These are phyloP conservation scores for Macquaria australasica DNA, from an alignment of 2,113 vertebrate species.

Conservation along the genomic window DNA sequence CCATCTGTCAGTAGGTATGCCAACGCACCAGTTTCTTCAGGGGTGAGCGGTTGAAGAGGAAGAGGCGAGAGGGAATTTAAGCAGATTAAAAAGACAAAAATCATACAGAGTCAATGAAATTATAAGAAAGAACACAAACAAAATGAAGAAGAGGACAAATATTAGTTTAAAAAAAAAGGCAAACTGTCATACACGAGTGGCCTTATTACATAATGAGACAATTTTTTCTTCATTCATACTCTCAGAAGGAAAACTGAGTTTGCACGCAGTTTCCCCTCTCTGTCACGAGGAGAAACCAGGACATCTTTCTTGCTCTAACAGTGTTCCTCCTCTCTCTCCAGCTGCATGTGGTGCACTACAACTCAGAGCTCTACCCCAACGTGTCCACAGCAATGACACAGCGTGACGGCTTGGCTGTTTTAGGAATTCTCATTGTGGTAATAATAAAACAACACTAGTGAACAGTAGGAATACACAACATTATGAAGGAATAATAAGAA, in stretches of 20 bases:
- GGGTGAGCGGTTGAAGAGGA: neutral
- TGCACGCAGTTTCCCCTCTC: constrained; percentile 3
- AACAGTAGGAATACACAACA: neutral
- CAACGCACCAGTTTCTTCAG: constrained; percentile 13
- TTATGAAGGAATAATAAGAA: neutral
- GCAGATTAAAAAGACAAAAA: constrained; percentile 5
- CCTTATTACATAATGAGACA: constrained; percentile 45
- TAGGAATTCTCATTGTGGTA: constrained; percentile 88
- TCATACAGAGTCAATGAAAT: neutral
- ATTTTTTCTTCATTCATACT: constrained; percentile 9
- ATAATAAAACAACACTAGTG: neutral
- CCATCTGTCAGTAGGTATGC: constrained; percentile 48
- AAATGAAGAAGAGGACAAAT: neutral
- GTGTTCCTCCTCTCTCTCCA: constrained; percentile 60
- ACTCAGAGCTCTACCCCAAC: constrained; percentile 86
- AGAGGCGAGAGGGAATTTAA: neutral
- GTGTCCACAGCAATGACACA: constrained; percentile 84
- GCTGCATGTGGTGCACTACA: constrained; percentile 94
- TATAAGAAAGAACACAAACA: neutral
- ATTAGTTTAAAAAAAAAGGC: neutral
- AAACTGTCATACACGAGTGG: neutral
- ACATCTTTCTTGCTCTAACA: constrained; percentile 3
- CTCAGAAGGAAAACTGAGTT: neutral
- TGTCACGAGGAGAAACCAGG: neutral
- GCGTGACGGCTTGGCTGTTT: constrained; percentile 88